Evolutionary conservation across 2,797 vertebrate species (phyloP), one percentile per base, ranked within the genome.

Genomic region (Eospalax fontanierii): DNA sequence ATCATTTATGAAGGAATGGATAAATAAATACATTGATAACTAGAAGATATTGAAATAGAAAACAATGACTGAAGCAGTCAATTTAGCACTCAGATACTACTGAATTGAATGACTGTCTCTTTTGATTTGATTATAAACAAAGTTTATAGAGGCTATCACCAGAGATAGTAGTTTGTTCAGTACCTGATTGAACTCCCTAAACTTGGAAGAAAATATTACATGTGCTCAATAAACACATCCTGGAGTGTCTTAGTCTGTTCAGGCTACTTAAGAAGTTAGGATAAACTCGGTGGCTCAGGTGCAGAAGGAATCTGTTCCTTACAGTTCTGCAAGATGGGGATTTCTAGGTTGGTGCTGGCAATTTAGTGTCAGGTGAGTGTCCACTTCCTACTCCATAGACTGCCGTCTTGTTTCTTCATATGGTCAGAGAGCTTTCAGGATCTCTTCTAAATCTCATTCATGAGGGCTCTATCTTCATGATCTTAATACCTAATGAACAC

Each of bases 1-100:
- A 79, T 80, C 84, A 89, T 66, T 35, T 33, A 76, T 57, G 18
- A 91, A 80, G 40, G n/a, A 95, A 86, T 24, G 40, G 71, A 89
- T 75, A 35, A 70, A 50, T 63, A 66, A 94, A 81, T n/a, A 75
- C 78, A 35, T 19, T 59, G 18, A 70, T 61, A 28, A 92, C 24
- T 40, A 88, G 59, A 78, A 96, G 78, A 30, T 1, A 30, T 86
- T 71, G 81, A 59, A 21, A 68, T 16, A 85, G 38, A 30, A 61
- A 91, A 30, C 38, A 4, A 61, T 66, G 14, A 66, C 14, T 86
- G 43, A 74, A 74, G 76, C 19, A 71, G 15, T 85, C 28, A 74
- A 66, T 33, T 22, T 74, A 65, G 0, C 61, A 63, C 35, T 89
- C 22, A 80, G 46, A 83, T 65, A 95, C 92, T 85, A 80, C 10